A percentile compares a stretch with the other conserved stretches of the same genome.
Conservation (phyloP, 2,888 invertebrate genomes). For the Agrotis exclamationis region DNA sequence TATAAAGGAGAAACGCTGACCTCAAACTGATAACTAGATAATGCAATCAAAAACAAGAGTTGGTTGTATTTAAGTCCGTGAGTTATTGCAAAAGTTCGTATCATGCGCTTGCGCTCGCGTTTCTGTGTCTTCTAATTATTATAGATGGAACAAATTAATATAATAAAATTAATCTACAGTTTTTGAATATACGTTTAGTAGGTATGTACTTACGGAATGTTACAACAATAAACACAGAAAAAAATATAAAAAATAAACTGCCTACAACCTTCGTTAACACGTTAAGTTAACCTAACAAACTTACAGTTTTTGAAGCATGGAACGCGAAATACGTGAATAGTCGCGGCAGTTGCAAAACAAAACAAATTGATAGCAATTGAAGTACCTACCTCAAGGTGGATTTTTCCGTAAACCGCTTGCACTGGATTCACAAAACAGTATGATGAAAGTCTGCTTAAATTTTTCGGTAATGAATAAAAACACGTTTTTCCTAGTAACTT, state of each 20-base stretch:
- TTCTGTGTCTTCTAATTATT: slow-evolving; percentile 3
- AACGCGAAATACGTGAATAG: slow-evolving; percentile 2
- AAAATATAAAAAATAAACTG: slow-evolving; percentile 6
- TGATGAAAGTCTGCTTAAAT: slow-evolving; percentile 66
- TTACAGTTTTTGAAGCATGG: slow-evolving; percentile 21
- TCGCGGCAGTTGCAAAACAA: slow-evolving; percentile 34
- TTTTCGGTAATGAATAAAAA: slow-evolving; percentile 72
- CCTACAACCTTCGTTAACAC: neutral
- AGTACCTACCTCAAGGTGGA: slow-evolving; percentile 83
- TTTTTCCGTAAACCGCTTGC: slow-evolving; percentile 74
- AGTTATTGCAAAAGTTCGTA: slow-evolving; percentile 58
- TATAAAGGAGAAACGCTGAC: slow-evolving; percentile 78
- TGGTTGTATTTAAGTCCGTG: slow-evolving; percentile 64
- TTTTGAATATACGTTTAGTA: neutral
- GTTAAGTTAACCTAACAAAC: slow-evolving; percentile 52
- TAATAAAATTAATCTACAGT: slow-evolving; percentile 4
- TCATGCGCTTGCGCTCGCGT: slow-evolving; percentile 48
- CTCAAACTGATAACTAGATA: slow-evolving; percentile 79
- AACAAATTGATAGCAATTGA: slow-evolving; percentile 42
- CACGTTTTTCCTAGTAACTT: slow-evolving; percentile 73
- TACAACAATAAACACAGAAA: slow-evolving; percentile 9
- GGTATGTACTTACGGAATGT: slow-evolving; percentile 50
- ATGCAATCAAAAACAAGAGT: slow-evolving; percentile 85
- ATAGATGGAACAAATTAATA: neutral
- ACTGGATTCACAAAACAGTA: slow-evolving; percentile 61